Base-by-base conservation (phyloP, 2,888 invertebrate species). In the Drosophila limbata region DNA sequence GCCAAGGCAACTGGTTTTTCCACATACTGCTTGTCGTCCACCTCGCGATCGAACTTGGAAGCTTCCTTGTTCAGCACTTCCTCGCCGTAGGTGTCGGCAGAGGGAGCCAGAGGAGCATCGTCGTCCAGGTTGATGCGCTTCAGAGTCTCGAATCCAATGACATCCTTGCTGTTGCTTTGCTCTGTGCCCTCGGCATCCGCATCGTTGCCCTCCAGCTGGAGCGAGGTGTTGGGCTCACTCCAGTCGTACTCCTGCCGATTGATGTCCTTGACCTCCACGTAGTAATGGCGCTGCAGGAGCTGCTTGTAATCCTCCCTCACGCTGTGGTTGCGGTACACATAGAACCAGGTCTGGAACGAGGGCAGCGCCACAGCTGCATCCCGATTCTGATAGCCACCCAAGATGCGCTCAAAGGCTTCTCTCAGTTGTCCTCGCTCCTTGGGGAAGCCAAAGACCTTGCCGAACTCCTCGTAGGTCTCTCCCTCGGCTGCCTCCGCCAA, bases 291-390 rank as follows among this genome's bases (percentile, higher is more conserved):
- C 88, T 93, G 93, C 3, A 95, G 88, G 50, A 94, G 91, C 74
- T 94, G 93, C 77, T 94, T 94, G 85, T 94, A 95, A 28, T 94
- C 94, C 42, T 95, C 94, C 67, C 94, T 93, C 3, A 94, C 94
- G 0, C 94, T 94, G 83, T 94, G 94, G 80, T 95, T 95, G 81
- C 94, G 94, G 90, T 95, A 95, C 6, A 95, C 94, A 79, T 95
- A 95, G 82, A 95, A 94, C 93, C 94, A 95, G 80, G 95, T 95
- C 86, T 95, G 94, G 73, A 95, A 92, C 76, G 95, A 94, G 1
- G 95, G 95, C 65, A 88, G 63, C 0, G 87, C 69, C 8, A 78
- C 72, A 2, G 77, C 73, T 3, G 84, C 81, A 52, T 85, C 89
- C 0, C 73, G 81, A 35, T 85, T 81, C 69, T 90, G 85, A 45